Evolutionary conservation across 1,140 invertebrate species (phyloP), one percentile per base, ranked within the genome.

Genomic region (Leptinotarsa undecemlineata): DNA sequence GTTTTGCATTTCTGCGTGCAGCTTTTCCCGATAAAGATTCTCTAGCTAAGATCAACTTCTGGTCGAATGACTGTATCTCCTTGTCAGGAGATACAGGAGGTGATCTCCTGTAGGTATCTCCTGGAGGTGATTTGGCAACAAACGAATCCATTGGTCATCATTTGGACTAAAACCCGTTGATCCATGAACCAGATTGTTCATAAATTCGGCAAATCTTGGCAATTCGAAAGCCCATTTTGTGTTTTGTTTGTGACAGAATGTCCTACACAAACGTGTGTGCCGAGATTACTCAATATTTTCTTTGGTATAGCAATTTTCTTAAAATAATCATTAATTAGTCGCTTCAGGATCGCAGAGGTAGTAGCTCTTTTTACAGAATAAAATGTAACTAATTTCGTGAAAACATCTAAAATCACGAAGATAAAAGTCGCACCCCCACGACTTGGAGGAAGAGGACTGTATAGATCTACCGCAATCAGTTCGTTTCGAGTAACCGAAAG

Each of bases 51-150:
- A 21, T 21, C 21, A 21, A 3, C 21, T 21, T 21, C 1, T 21
- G 21, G 21, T 21, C 1, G 21, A 3, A 21, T 21, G 21, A 21
- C 21, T 21, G 21, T 21, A 21, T 21, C 21, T 2, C 21, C 21
- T 21, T 21, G 3, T 21, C 21, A 21, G 21, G n/a, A n/a, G n/a
- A n/a, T n/a, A n/a, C n/a, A n/a, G n/a, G n/a, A n/a, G n/a, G n/a
- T n/a, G n/a, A n/a, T n/a, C n/a, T n/a, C n/a, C n/a, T n/a, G n/a
- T 21, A 3, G 0, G 21, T 21, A 3, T 2, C 3, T 2, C 20
- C 20, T 21, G 21, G 21, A 2, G 21, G 21, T 21, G 21, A 21
- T 21, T 2, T 21, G 21, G 21, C 21, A 21, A 21, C 21, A 21
- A 21, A 21, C 21, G 21, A 21, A 21, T 21, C 21, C 21, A 1